These are phyloP conservation scores for Melanargia galathea DNA, from an alignment of 2,888 invertebrate genomes.

Conservation along the genomic window DNA sequence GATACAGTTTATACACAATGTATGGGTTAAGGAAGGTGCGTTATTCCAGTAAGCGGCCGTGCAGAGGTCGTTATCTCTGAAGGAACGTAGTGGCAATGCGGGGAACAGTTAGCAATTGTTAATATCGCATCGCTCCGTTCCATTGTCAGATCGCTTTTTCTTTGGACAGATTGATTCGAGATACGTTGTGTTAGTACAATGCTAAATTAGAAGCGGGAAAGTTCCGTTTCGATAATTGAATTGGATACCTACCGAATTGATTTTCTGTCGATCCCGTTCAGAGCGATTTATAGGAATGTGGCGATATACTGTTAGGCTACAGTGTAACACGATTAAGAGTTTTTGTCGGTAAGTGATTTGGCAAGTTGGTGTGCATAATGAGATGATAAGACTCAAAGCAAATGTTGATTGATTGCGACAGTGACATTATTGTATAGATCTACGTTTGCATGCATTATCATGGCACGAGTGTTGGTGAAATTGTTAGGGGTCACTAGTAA, in stretches of 20 bases:
- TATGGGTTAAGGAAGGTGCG: constrained; percentile 30
- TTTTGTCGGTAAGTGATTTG: constrained; percentile 13
- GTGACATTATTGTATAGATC: neutral
- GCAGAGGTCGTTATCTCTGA: constrained; percentile 31
- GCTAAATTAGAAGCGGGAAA: constrained; percentile 71
- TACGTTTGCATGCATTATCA: neutral
- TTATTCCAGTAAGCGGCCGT: constrained; percentile 28
- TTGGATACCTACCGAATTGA: constrained; percentile 62
- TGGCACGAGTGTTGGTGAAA: neutral
- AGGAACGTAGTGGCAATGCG: constrained; percentile 53
- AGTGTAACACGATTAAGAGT: constrained; percentile 21
- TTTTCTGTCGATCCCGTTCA: constrained; percentile 69
- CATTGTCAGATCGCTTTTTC: constrained; percentile 70
- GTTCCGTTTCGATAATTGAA: constrained; percentile 72
- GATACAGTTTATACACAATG: constrained; percentile 28
- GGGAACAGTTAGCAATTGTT: constrained; percentile 75
- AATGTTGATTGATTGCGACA: constrained; percentile 19
- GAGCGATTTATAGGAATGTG: constrained; percentile 63
- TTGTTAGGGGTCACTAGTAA: neutral
- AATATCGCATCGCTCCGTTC: constrained; percentile 66
- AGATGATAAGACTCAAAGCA: constrained; percentile 15
- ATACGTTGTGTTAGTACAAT: constrained; percentile 67
- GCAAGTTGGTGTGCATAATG: constrained; percentile 9
- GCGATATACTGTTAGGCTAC: constrained; percentile 22
- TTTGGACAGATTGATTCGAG: constrained; percentile 70